These are phyloP conservation scores for Drosophila nigritarsus DNA, from an alignment of 2,888 invertebrate species.

Conservation along the genomic window DNA sequence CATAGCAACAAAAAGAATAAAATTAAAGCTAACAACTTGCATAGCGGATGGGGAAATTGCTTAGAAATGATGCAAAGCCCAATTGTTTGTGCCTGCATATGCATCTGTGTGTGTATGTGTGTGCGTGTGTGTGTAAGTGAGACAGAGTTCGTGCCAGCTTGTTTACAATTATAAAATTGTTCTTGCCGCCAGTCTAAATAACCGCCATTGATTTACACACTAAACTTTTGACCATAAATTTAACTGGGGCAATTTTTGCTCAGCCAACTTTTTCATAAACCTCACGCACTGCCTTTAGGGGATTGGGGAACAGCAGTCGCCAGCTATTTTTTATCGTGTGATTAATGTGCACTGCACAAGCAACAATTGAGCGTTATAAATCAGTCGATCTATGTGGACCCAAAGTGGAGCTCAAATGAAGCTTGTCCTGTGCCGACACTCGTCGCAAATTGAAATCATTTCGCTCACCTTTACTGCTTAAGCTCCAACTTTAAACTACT, in stretches of 20 bases:
- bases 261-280: slow-evolving; percentile 71
- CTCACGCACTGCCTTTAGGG: slow-evolving; percentile 41
- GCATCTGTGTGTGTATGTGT: slow-evolving; percentile 20
- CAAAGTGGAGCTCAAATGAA: slow-evolving; percentile 34
- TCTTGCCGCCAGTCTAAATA: slow-evolving; percentile 62
- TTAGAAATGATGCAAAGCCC: slow-evolving; percentile 74
- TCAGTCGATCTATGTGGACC: slow-evolving; percentile 37
- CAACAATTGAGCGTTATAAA: slow-evolving; percentile 69
- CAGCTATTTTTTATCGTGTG: slow-evolving; percentile 52
- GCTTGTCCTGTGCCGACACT: slow-evolving; percentile 19
- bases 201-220: slow-evolving; percentile 75
- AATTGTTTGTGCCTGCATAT: slow-evolving; percentile 11
- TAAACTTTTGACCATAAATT: slow-evolving; percentile 76
- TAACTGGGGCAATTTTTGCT: slow-evolving; percentile 53
- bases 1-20: slow-evolving; percentile 15
- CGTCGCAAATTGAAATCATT: slow-evolving; percentile 27
- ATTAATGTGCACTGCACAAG: slow-evolving; percentile 70
- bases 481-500: background rate
- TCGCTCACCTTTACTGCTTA: slow-evolving; percentile 9
- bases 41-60: slow-evolving; percentile 72
- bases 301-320: slow-evolving; percentile 22
- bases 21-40: slow-evolving; percentile 60
- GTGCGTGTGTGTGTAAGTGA: background rate
- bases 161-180: slow-evolving; percentile 70
- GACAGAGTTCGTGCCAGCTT: slow-evolving; percentile 21